A percentile compares a stretch with the other conserved stretches of the same genome.
phyloP scores from a whole-genome alignment of 2,113 vertebrate species.

The Ellobius talpinus region DNA sequence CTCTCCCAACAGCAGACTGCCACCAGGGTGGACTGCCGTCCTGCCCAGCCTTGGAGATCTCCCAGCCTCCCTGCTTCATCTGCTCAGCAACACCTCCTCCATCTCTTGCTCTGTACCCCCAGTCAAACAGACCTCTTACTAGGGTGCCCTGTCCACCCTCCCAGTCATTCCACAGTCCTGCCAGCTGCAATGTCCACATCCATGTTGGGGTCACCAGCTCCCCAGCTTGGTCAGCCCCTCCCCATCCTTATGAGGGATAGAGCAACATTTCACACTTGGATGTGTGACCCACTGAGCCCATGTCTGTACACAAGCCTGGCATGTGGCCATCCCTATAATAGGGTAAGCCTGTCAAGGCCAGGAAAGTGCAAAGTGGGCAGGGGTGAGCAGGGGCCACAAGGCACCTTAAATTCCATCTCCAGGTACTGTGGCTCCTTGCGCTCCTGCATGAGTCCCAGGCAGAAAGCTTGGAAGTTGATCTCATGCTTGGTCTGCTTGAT shows the following conservation, averaged over 20 bases:
- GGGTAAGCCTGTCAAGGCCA: neutral
- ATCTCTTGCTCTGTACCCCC: accelerated
- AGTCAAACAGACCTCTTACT: neutral
- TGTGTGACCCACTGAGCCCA: neutral
- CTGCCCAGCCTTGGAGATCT: accelerated
- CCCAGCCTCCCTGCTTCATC: accelerated
- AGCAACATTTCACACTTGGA: neutral
- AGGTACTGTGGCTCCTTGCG: conserved; percentile 93
- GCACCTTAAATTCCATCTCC: conserved; percentile 98
- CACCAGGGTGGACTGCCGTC: neutral
- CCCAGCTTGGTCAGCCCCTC: neutral
- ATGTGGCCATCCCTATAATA: neutral
- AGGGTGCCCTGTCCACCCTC: too few species aligned
- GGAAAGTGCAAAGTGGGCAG: neutral
- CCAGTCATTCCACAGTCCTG: neutral
- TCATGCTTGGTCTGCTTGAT: conserved; percentile 99
- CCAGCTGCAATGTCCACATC: neutral
- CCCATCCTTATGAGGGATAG: neutral
- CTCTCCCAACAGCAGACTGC: neutral
- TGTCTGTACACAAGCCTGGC: neutral
- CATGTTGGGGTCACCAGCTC: neutral
- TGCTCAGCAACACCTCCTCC: accelerated
- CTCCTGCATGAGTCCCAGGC: conserved; percentile 98
- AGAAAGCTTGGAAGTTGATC: conserved; percentile 99
- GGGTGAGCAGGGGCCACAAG: neutral